These are phyloP conservation scores for Murina feae DNA, from an alignment of 2,113 vertebrate genomes.

Conservation along the genomic window DNA sequence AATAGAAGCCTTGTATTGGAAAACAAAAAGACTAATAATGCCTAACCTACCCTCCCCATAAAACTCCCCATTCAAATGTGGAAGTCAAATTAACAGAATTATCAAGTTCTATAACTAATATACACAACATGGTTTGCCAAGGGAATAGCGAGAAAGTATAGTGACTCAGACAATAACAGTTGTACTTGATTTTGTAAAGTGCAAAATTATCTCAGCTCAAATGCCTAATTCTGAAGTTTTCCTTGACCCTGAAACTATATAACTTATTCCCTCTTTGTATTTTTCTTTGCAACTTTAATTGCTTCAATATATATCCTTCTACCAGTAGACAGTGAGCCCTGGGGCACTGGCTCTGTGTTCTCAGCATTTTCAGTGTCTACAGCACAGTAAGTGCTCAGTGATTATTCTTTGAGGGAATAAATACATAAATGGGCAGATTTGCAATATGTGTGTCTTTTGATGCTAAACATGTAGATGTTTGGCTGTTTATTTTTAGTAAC, in stretches of 20 bases:
- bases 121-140: not conserved
- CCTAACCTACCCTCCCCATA: not conserved
- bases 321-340: not conserved
- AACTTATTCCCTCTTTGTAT: not conserved
- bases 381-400: not conserved
- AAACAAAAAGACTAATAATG: not conserved
- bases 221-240: not conserved
- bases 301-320: not conserved
- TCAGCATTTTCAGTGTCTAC: not conserved
- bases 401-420: not conserved
- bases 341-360: not conserved
- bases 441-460: not conserved
- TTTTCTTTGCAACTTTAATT: not conserved
- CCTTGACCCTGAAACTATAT: not conserved
- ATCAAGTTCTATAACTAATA: not conserved
- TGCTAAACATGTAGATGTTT: not conserved
- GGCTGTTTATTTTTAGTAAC: not conserved
- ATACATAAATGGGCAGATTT: not conserved
- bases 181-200: not conserved
- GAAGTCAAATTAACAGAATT: conserved; percentile 2
- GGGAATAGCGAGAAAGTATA: not conserved
- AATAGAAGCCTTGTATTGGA: too few species aligned
- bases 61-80: not conserved
- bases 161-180: not conserved
- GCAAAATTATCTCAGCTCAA: not conserved